Percentiles rank a stretch among this genome's conserved stretches.
phyloP scores from a whole-genome alignment of 92 coral and sea anemone species.

The Diadumene lineata region DNA sequence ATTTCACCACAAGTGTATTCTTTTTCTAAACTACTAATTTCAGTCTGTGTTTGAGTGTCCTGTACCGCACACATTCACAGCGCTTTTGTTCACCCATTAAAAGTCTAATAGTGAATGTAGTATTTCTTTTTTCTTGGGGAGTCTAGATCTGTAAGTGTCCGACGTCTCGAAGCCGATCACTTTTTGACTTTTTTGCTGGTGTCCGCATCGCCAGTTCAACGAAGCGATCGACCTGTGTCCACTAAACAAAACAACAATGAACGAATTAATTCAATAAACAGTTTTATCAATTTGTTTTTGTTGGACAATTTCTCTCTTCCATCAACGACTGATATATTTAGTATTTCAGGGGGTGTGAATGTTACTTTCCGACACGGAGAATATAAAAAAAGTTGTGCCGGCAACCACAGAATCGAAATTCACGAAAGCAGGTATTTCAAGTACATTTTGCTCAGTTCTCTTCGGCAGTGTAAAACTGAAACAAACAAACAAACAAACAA shows the following conservation, averaged over 20 bases:
- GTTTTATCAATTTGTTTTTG: no score
- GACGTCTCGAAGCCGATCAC: no score
- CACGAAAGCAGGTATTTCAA: background rate
- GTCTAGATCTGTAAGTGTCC: no score
- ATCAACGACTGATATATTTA: no score
- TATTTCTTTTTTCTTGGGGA: no score
- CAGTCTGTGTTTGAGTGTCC: background rate
- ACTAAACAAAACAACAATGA: background rate
- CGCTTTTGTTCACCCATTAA: background rate
- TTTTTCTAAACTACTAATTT: background rate
- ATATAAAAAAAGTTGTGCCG: background rate
- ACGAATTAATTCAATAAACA: no score
- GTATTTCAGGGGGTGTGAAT: background rate
- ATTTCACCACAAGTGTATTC: background rate
- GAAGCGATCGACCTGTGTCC: slow-evolving; percentile 9
- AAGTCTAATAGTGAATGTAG: no score
- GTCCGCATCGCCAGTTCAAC: slow-evolving; percentile 8
- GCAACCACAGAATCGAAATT: background rate
- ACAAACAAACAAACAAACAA: no score
- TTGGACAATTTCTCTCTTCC: no score
- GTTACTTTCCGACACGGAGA: background rate
- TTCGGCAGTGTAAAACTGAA: background rate
- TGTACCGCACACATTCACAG: slow-evolving; percentile 2
- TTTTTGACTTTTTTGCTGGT: background rate
- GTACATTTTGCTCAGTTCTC: background rate